phyloP scores from a whole-genome alignment of 2,888 invertebrate species.

The Clepsis dumicolana region DNA sequence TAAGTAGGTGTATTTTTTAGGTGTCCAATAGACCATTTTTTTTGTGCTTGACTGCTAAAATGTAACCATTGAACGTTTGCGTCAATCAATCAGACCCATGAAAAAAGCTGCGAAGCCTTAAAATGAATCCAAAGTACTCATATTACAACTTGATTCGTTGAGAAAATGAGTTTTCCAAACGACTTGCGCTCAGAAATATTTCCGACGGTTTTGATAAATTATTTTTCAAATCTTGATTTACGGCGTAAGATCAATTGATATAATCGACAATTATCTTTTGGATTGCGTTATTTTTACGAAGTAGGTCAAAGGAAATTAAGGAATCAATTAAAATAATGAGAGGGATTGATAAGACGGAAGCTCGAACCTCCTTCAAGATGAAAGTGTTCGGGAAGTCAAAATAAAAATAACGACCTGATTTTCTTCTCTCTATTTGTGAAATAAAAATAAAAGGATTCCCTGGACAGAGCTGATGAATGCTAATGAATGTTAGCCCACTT shows the following conservation, averaged over 20 bases:
- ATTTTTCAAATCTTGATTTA: conserved; percentile 31
- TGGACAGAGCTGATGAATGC: not conserved
- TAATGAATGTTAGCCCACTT: not conserved
- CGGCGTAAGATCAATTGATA: conserved; percentile 33
- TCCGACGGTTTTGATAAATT: conserved; percentile 20
- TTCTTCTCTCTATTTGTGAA: conserved; percentile 17
- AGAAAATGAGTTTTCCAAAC: conserved; percentile 40
- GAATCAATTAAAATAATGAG: no score
- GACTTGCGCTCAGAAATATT: conserved; percentile 29
- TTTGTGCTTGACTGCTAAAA: no score
- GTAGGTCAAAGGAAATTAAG: conserved; percentile 32
- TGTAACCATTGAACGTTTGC: not conserved
- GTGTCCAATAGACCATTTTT: no score
- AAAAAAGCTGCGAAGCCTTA: not conserved
- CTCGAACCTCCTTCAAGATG: conserved; percentile 32
- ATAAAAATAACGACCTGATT: conserved; percentile 38
- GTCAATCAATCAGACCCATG: not conserved
- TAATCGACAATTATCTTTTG: conserved; percentile 40
- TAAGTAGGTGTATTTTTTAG: no score
- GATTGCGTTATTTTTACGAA: conserved; percentile 38
- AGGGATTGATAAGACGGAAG: conserved; percentile 9
- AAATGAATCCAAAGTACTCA: not conserved
- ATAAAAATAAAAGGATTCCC: conserved; percentile 23
- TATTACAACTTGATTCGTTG: conserved; percentile 23
- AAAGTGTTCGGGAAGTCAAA: conserved; percentile 39